phyloP scores from a whole-genome alignment of 2,888 invertebrate species.

The Ichneumoninae sp. region DNA sequence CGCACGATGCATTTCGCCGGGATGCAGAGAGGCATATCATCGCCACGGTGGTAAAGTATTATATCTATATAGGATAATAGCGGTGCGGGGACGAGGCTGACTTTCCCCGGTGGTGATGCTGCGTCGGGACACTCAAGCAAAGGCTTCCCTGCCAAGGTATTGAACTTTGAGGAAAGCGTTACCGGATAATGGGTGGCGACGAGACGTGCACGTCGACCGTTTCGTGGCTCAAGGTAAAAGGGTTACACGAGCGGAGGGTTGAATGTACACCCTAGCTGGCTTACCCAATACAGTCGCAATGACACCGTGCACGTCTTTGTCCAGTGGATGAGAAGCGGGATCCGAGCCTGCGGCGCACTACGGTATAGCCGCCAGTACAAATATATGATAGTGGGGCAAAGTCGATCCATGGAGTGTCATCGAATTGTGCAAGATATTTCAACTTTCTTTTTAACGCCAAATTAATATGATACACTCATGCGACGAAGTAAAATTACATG shows the following conservation, averaged over 20 bases:
- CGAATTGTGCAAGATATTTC: background rate
- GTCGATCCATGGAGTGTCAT: background rate
- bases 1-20: conserved; percentile 41
- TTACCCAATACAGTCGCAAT: background rate
- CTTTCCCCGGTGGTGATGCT: conserved; percentile 13
- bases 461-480: background rate
- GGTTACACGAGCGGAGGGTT: conserved; percentile 13
- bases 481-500: background rate
- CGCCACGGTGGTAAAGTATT: conserved; percentile 14
- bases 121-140: conserved; percentile 15
- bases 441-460: background rate
- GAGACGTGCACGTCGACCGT: background rate
- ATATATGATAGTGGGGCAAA: background rate
- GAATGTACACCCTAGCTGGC: conserved; percentile 6
- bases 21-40: conserved; percentile 38
- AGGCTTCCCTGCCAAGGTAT: conserved; percentile 8
- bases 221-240: conserved; percentile 20
- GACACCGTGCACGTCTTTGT: conserved; percentile 12
- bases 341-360: conserved; percentile 22
- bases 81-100: background rate
- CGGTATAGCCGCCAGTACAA: conserved; percentile 7
- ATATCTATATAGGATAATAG: conserved; percentile 8
- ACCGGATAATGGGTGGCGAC: background rate
- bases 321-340: conserved; percentile 16
- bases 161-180: conserved; percentile 11